Base-by-base conservation (phyloP, 2,113 vertebrate species). In the Tichodroma muraria region DNA sequence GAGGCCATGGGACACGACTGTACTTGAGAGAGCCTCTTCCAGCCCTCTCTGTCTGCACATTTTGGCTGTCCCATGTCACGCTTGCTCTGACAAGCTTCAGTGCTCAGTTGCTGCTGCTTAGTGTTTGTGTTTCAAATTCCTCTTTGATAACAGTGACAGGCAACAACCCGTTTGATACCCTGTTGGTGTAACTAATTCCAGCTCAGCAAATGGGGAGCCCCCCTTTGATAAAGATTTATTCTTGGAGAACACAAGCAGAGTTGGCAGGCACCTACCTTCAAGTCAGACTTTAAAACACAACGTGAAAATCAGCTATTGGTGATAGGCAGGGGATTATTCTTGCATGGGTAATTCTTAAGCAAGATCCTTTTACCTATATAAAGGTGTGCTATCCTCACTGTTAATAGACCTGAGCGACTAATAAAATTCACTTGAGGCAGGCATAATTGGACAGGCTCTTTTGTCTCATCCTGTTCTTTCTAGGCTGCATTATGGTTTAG, bases 191-290 rank as follows among this genome's bases (percentile, higher is more conserved):
- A 81, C 61, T 85, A 70, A 83, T 93, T 92, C 84, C 38, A 79
- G 4, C 73, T 85, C 77, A 47, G 91, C 69, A 79, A 86, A 92
- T 52, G 80, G 73, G 56, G 57, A 68, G 22, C 38, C 70, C 77
- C 40, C 21, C 60, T 93, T 86, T 90, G 61, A 85, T 96, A 91
- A 92, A 73, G 65, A 37, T 86, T 90, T 92, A 38, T 85, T 93
- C 86, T 44, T 91, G 61, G 57, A 92, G 80, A 92, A 60, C 77
- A 60, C 63, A 79, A 59, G 89, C 3, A 0, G 73, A 81, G 77
- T 60, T 94, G 86, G 80, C 94, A 94, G 80, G 65, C 69, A 79
- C 56, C 80, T 86, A n/a, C 84, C 78, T 95, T 79, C 45, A 79
- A 90, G 80, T 71, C 70, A 57, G 69, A 68, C 63, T 88, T 94